Conservation (phyloP, 2,797 vertebrate species). For the Antrozous pallidus region DNA sequence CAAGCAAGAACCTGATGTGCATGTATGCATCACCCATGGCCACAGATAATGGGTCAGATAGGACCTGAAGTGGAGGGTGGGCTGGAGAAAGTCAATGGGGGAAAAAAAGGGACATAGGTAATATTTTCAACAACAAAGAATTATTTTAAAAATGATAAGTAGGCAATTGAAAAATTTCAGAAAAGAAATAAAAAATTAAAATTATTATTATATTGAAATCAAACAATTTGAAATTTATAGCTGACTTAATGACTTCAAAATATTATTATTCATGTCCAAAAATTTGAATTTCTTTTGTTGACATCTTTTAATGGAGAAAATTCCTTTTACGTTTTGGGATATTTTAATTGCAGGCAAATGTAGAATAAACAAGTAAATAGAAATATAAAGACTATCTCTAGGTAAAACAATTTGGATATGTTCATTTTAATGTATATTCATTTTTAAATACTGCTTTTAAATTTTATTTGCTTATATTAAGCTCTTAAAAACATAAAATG, state of each 20-base stretch:
- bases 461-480: not conserved
- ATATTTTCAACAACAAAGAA: too few species aligned
- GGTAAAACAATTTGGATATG: not conserved
- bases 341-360: not conserved
- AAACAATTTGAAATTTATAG: not conserved
- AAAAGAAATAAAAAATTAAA: not conserved
- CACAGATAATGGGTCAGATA: too few species aligned
- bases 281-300: not conserved
- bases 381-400: not conserved
- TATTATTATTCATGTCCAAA: not conserved
- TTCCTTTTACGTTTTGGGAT: not conserved
- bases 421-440: not conserved
- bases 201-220: not conserved
- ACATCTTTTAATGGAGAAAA: not conserved
- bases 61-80: too few species aligned
- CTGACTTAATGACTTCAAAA: not conserved
- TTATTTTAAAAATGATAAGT: not conserved
- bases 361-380: not conserved
- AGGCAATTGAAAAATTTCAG: not conserved
- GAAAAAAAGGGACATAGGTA: fast-evolving
- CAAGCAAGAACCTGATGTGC: too few species aligned
- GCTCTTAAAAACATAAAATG: not conserved
- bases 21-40: too few species aligned
- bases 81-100: too few species aligned
- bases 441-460: not conserved